Evolutionary conservation across 2,797 vertebrate genomes (phyloP).

Genomic region (Pitangus sulphuratus): DNA sequence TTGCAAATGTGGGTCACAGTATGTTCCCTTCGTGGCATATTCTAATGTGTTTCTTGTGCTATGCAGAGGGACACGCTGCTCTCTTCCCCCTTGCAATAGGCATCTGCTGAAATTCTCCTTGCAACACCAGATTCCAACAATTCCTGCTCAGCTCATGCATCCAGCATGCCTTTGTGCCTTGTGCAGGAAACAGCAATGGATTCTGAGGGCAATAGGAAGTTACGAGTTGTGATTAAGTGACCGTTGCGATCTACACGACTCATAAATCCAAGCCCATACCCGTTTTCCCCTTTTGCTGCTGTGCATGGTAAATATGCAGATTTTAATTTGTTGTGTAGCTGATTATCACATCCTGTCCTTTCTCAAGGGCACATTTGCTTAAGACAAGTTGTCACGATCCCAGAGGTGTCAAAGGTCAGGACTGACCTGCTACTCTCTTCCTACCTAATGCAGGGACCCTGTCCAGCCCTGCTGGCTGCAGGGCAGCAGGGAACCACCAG

Average conservation of each 20-base stretch:
- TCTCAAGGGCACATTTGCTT: background rate
- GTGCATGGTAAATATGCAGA: background rate
- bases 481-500: background rate
- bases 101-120: background rate
- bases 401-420: background rate
- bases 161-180: background rate
- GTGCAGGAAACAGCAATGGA: background rate
- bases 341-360: background rate
- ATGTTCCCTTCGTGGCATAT: conserved; percentile 4
- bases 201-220: background rate
- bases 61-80: background rate
- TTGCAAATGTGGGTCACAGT: conserved; percentile 72
- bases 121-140: background rate
- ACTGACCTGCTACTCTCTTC: background rate
- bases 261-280: background rate
- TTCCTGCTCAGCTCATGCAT: background rate
- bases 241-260: background rate
- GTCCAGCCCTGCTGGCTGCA: background rate
- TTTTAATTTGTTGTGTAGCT: background rate
- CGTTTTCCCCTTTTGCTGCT: background rate
- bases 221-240: background rate
- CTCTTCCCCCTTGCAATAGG: background rate
- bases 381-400: background rate
- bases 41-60: background rate
- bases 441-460: background rate